Conservation (phyloP, 2,797 vertebrate species). For the Etheostoma nigrum region DNA sequence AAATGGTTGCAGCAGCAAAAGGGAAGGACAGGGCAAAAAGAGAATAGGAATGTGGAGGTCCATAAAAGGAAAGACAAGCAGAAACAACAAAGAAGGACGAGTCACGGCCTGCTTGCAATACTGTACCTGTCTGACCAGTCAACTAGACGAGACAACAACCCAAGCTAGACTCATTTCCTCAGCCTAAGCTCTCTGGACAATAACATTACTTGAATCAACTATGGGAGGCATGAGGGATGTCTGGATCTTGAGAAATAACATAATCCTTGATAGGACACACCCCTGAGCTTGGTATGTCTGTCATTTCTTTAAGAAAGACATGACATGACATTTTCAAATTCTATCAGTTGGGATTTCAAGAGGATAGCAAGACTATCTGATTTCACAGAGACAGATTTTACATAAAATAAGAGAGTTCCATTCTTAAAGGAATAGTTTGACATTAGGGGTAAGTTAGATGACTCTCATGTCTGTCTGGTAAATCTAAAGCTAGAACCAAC, state of each 20-base stretch:
- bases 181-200: slow-evolving; percentile 69
- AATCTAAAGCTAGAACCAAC: neutral
- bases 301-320: slow-evolving; percentile 3
- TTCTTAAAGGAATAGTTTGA: neutral
- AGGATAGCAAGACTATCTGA: neutral
- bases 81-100: slow-evolving; percentile 15
- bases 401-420: neutral
- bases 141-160: slow-evolving; percentile 47
- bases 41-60: slow-evolving; percentile 8
- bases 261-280: slow-evolving; percentile 18
- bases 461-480: neutral
- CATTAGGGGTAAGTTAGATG: slow-evolving; percentile 6
- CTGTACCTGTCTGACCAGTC: slow-evolving; percentile 59
- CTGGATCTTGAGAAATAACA: slow-evolving; percentile 44
- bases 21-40: neutral
- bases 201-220: slow-evolving; percentile 49
- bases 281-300: slow-evolving; percentile 9
- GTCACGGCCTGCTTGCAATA: slow-evolving; percentile 34
- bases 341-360: slow-evolving; percentile 2
- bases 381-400: neutral
- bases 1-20: slow-evolving; percentile 14
- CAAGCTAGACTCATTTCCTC: slow-evolving; percentile 79
- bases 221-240: slow-evolving; percentile 40
- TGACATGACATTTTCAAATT: slow-evolving; percentile 17
- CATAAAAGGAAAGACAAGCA: slow-evolving; percentile 24